Base-by-base conservation (phyloP, 2,888 invertebrate species). In the Agapostemon virescens region DNA sequence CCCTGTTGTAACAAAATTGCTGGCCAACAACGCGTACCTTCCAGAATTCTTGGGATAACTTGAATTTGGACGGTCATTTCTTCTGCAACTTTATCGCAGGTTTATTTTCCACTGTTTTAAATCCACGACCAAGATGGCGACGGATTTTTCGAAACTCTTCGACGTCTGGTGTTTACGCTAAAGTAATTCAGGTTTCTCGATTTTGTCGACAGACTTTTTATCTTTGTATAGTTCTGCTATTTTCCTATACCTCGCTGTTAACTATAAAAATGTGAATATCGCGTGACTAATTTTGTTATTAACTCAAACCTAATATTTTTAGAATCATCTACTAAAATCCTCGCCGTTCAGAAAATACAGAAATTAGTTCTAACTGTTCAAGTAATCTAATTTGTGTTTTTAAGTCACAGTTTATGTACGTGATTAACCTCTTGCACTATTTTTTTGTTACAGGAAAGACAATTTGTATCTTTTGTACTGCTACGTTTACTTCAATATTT, bases 1-100 rank as follows among this genome's bases (percentile, higher is more conserved):
- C n/a, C 49, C 49, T n/a, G 49, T n/a, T n/a, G n/a, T n/a, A 49
- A 49, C 49, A 49, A n/a, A 49, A 49, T n/a, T 49, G 49, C 49
- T 20, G n/a, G 49, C 20, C 49, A 49, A 49, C n/a, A 3, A n/a
- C n/a, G n/a, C n/a, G n/a, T 11, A 49, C 49, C 49, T n/a, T 49
- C n/a, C 49, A n/a, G 0, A 0, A 49, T n/a, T 11, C 49, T 49
- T 9, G 2, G 49, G n/a, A 49, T 11, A 49, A 49, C 49, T 49
- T 49, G n/a, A 49, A 1, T 49, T 11, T 49, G 7, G 9, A 49
- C 49, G 49, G n/a, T 4, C n/a, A n/a, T 49, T 49, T 49, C 11
- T 49, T 49, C 7, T 4, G n/a, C 49, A 49, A 49, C 2, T 49
- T 49, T n/a, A 49, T 49, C 49, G 49, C 49, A 9, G n/a, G 2